Conservation (phyloP, 2,888 invertebrate species). For the Ophioninae sp. region DNA sequence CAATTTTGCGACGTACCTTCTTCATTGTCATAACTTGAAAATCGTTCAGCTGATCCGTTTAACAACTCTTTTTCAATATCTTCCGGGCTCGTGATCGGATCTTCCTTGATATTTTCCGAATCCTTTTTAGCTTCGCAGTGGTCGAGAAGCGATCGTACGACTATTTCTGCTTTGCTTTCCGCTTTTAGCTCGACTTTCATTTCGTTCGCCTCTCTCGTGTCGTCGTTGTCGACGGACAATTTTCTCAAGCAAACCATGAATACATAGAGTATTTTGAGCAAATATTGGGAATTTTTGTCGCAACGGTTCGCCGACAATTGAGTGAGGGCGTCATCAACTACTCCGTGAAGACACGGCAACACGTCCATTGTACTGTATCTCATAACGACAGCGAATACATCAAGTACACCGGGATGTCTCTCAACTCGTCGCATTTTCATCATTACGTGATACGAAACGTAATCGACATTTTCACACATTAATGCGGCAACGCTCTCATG, state of each 20-base stretch:
- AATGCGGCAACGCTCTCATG: constrained; percentile 84
- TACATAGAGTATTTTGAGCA: constrained; percentile 87
- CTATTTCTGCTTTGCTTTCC: constrained; percentile 64
- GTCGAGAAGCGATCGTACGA: constrained; percentile 80
- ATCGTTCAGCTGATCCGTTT: constrained; percentile 45
- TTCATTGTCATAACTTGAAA: constrained; percentile 74
- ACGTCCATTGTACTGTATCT: constrained; percentile 86
- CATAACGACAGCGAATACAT: constrained; percentile 88
- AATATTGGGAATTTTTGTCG: constrained; percentile 84
- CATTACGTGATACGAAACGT: constrained; percentile 88
- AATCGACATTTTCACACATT: constrained; percentile 87
- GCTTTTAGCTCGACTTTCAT: neutral
- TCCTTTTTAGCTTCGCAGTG: constrained; percentile 77
- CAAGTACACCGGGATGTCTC: constrained; percentile 86
- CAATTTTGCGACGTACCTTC: constrained; percentile 68
- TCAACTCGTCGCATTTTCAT: constrained; percentile 85
- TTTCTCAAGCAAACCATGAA: constrained; percentile 85
- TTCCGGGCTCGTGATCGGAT: constrained; percentile 64
- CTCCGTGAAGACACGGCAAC: constrained; percentile 85
- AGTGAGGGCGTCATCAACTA: constrained; percentile 86
- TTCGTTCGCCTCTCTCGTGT: constrained; percentile 4
- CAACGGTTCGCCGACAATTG: constrained; percentile 85
- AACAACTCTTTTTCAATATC: constrained; percentile 63
- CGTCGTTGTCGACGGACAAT: constrained; percentile 81
- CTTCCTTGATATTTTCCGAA: constrained; percentile 78